Evolutionary conservation across 1,140 invertebrate species (phyloP), one percentile per base, ranked within the genome.

Genomic region (Polypedilum vanderplanki): DNA sequence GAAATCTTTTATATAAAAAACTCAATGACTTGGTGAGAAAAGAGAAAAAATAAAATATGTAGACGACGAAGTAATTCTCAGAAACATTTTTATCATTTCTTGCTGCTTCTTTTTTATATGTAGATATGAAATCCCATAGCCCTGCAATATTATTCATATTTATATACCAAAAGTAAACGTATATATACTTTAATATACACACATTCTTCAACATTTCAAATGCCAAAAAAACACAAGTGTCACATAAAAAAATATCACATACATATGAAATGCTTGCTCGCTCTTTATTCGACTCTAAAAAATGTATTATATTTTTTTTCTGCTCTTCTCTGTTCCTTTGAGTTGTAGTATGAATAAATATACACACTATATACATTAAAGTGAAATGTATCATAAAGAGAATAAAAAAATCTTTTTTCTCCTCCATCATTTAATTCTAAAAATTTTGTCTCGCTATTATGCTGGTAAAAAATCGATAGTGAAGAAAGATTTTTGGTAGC

Each of bases 121-220:
- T 33, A 33, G 5, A 33, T 33, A 46, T 46, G 46, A 15, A 57
- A 4, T 57, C 46, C 24, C n/a, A 57, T 57, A 57, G 12, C 46
- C 46, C 46, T 57, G 46, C 12, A 57, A n/a, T 57, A 57, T 57
- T 57, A 57, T 57, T 57, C 46, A 57, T 57, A 57, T 57, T 57
- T 57, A 57, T n/a, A 57, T 57, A 57, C 46, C 12, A 4, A n/a
- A 4, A 57, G 46, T 33, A 33, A 33, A 33, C 5, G 24, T 33
- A 33, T 5, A 33, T 33, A 33, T 33, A 33, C 1, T 33, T 3
- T 33, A 33, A 33, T 33, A 33, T 33, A 57, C 46, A 57, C 12
- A 57, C 46, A 57, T 57, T 57, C 46, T 57, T 57, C 46, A 57
- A 57, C 46, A 57, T 57, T 57, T 57, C 46, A 57, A 57, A 57